These are phyloP conservation scores for Phthorimaea operculella DNA, from an alignment of 1,140 invertebrate species.

Conservation along the genomic window DNA sequence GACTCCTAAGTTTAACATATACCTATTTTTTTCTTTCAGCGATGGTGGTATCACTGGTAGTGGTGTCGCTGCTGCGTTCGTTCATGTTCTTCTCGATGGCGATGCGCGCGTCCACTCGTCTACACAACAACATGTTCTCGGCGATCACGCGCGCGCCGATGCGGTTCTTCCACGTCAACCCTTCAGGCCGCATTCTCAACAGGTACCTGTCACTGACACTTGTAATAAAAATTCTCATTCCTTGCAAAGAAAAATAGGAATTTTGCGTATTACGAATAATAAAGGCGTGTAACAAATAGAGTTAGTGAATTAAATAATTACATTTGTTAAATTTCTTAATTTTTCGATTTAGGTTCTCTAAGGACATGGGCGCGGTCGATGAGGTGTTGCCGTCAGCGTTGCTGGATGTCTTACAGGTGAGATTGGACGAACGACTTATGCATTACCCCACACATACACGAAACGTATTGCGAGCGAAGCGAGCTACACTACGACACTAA, in stretches of 20 bases:
- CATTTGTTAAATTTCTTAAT: too few species aligned
- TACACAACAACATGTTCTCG: slow-evolving; percentile 85
- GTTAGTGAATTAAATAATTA: too few species aligned
- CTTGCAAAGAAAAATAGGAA: too few species aligned
- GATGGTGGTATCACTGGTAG: slow-evolving; percentile 71
- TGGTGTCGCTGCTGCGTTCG: slow-evolving; percentile 69
- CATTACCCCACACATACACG: too few species aligned
- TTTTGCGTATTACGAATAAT: too few species aligned
- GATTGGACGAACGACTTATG: background rate
- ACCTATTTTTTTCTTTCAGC: slow-evolving; percentile 33
- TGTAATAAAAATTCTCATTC: too few species aligned
- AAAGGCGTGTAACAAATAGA: too few species aligned
- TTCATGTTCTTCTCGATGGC: slow-evolving; percentile 76
- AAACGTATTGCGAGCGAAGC: too few species aligned
- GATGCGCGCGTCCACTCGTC: slow-evolving; percentile 76
- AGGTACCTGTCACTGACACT: too few species aligned
- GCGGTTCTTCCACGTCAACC: slow-evolving; percentile 86
- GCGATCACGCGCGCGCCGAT: slow-evolving; percentile 80
- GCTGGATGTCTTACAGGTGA: slow-evolving; percentile 75
- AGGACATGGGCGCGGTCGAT: slow-evolving; percentile 89
- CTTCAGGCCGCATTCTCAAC: slow-evolving; percentile 79
- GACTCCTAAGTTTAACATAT: too few species aligned
- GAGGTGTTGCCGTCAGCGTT: slow-evolving; percentile 82
- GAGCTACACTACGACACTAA: too few species aligned
- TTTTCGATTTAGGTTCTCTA: too few species aligned